Conservation (phyloP, 2,888 invertebrate species). For the Erpobdella octoculata region DNA sequence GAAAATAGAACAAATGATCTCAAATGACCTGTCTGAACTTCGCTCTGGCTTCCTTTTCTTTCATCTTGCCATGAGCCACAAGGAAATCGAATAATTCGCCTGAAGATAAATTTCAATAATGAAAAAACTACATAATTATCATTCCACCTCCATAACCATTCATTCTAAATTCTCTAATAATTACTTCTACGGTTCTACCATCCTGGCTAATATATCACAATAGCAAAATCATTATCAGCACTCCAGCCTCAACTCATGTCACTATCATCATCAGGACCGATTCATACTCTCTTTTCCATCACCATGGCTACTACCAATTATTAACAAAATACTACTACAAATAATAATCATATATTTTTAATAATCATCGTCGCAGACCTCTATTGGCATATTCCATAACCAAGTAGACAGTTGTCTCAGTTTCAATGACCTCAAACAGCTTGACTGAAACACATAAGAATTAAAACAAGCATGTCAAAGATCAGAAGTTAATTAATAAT, state of each 20-base stretch:
- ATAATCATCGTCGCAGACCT: slow-evolving; percentile 53
- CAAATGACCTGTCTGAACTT: slow-evolving; percentile 72
- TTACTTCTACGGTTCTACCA: too few species aligned
- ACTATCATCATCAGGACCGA: background rate
- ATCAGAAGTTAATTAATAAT: background rate
- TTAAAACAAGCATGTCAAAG: background rate
- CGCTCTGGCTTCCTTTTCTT: slow-evolving; percentile 81
- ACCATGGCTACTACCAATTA: too few species aligned
- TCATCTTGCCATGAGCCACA: slow-evolving; percentile 76
- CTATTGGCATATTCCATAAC: slow-evolving; percentile 99
- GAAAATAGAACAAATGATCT: background rate
- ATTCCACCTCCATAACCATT: too few species aligned
- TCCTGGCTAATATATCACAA: too few species aligned
- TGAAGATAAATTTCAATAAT: slow-evolving; percentile 34
- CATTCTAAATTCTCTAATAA: too few species aligned
- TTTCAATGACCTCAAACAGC: slow-evolving; percentile 95
- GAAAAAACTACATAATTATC: background rate
- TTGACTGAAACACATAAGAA: slow-evolving; percentile 47
- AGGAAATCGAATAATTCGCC: slow-evolving; percentile 92
- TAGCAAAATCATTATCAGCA: too few species aligned
- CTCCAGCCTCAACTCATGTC: background rate
- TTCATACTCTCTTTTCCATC: too few species aligned
- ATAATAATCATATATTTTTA: background rate
- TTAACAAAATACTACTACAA: background rate
- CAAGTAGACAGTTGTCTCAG: slow-evolving; percentile 96